Evolutionary conservation across 2,888 invertebrate species (phyloP).

Genomic region (Druceiella hillmani): DNA sequence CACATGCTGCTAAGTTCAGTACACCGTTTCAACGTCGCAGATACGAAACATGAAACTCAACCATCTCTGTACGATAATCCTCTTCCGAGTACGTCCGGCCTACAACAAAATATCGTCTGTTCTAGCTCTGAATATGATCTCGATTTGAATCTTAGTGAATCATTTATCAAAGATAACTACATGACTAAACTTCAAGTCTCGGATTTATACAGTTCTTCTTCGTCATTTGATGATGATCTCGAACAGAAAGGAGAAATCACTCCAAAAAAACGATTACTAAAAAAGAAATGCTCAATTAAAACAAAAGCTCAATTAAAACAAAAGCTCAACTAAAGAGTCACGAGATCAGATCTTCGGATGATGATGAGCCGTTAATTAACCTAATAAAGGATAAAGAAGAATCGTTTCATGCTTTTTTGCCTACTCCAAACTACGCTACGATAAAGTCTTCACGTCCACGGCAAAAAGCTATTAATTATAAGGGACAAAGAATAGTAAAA

Average conservation of each 20-base stretch:
- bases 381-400: conserved; percentile 19
- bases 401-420: conserved; percentile 25
- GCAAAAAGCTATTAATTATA: conserved; percentile 22
- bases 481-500: conserved; percentile 23
- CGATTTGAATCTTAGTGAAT: conserved; percentile 24
- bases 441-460: conserved; percentile 20
- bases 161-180: conserved; percentile 21
- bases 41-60: conserved; percentile 21
- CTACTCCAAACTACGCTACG: conserved; percentile 24
- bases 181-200: conserved; percentile 20
- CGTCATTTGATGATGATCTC: conserved; percentile 20
- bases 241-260: conserved; percentile 21
- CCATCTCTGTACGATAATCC: conserved; percentile 24
- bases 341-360: conserved; percentile 19
- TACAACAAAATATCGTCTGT: conserved; percentile 20
- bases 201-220: conserved; percentile 23
- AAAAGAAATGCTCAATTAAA: too few species aligned
- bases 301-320: too few species aligned
- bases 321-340: too few species aligned
- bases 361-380: conserved; percentile 22
- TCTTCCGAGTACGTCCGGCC: conserved; percentile 22
- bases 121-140: conserved; percentile 22
- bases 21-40: conserved; percentile 18
- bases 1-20: conserved; percentile 20
- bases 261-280: conserved; percentile 19